These are phyloP conservation scores for Bubo scandiacus DNA, from an alignment of 2,113 vertebrate species.

Conservation along the genomic window DNA sequence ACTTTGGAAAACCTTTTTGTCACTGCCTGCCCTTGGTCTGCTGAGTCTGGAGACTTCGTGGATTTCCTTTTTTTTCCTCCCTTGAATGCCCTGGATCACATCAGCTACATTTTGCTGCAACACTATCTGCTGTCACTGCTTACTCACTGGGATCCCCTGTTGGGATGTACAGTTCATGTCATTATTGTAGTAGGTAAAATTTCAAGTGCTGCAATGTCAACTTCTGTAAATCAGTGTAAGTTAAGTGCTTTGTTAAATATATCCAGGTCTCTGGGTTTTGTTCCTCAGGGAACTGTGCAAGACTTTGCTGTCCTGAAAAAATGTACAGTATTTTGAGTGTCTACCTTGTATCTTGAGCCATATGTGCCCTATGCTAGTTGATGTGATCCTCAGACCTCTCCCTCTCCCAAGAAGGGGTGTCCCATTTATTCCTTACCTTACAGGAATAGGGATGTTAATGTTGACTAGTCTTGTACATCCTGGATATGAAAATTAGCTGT, in stretches of 20 bases:
- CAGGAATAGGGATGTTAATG: not conserved
- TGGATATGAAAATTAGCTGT: not conserved
- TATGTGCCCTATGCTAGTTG: fast-evolving
- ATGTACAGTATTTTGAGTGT: fast-evolving
- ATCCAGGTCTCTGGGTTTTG: not conserved
- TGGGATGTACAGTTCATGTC: not conserved
- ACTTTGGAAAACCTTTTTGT: not conserved
- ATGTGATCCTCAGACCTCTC: not conserved
- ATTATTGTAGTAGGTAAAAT: not conserved
- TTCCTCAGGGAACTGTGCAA: not conserved
- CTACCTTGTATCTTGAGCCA: fast-evolving
- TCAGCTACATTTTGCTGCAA: not conserved
- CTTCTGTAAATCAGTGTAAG: not conserved
- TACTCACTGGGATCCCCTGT: not conserved
- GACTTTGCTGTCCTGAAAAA: not conserved
- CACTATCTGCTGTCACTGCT: not conserved
- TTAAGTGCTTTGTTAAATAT: not conserved
- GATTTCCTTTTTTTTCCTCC: not conserved
- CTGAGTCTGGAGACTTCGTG: not conserved
- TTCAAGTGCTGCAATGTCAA: not conserved
- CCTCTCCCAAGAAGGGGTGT: not conserved
- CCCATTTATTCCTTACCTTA: not conserved
- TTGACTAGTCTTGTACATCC: not conserved
- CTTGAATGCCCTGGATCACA: not conserved
- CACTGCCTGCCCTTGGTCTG: not conserved